phyloP scores from a whole-genome alignment of 1,140 invertebrate species.

The Leptinotarsa texana region DNA sequence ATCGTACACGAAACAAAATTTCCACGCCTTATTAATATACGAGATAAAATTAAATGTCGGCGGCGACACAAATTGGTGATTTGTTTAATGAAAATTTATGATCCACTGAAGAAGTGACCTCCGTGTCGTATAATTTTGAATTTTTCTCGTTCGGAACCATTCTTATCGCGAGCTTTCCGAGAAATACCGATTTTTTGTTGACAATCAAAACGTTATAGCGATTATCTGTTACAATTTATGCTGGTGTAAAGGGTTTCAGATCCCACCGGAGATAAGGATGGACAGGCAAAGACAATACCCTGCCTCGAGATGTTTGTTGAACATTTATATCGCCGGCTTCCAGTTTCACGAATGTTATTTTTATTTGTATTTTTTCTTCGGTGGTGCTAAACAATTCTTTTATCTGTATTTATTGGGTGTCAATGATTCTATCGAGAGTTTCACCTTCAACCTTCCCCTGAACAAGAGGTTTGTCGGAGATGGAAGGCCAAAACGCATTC shows the following conservation, averaged over 20 bases:
- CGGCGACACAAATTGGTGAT: conserved; percentile 14
- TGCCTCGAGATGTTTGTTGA: conserved; percentile 25
- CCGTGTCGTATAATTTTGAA: neutral
- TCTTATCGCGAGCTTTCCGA: neutral
- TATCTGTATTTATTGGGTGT: conserved; percentile 19
- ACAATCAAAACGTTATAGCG: conserved; percentile 27
- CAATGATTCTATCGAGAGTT: neutral
- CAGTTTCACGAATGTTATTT: conserved; percentile 26
- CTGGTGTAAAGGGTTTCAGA: conserved; percentile 24
- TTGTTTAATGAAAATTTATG: conserved; percentile 25
- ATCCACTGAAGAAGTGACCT: neutral
- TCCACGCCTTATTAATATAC: conserved; percentile 13
- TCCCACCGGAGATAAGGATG: conserved; percentile 19
- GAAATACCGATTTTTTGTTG: conserved; percentile 22
- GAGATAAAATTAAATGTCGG: conserved; percentile 15
- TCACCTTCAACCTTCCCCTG: conserved; percentile 2
- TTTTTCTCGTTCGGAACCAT: neutral
- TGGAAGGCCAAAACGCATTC: too few relatives aligned
- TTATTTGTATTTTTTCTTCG: conserved; percentile 19
- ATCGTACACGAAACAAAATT: conserved; percentile 14
- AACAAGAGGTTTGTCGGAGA: neutral
- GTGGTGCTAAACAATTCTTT: conserved; percentile 24
- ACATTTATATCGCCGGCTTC: conserved; percentile 26
- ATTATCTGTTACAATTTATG: conserved; percentile 26
- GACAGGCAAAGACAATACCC: conserved; percentile 21